Conservation (phyloP, 2,888 invertebrate species). For the Plagiodera versicolora region DNA sequence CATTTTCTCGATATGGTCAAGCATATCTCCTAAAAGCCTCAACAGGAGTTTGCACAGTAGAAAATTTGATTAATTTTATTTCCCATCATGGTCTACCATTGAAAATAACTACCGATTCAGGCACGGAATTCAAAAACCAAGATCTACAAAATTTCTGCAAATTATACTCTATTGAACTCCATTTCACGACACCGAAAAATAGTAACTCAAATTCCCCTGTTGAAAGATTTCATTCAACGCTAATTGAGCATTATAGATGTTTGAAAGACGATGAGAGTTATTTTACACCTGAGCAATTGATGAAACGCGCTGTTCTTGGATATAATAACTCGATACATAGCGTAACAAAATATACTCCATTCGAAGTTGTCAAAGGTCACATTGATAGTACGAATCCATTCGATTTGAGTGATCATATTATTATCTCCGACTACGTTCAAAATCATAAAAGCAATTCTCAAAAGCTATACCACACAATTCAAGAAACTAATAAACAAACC, state of each 20-base stretch:
- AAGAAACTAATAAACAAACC: not conserved
- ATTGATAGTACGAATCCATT: slow-evolving; percentile 10
- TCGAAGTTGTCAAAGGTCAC: slow-evolving; percentile 14
- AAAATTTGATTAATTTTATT: slow-evolving; percentile 1
- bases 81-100: not conserved
- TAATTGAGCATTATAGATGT: slow-evolving; percentile 9
- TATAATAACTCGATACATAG: slow-evolving; percentile 14
- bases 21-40: not conserved
- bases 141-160: slow-evolving; percentile 11
- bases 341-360: slow-evolving; percentile 12
- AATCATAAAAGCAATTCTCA: slow-evolving; percentile 5
- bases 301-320: slow-evolving; percentile 9
- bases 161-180: slow-evolving; percentile 13
- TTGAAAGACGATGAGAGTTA: not conserved
- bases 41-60: not conserved
- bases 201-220: slow-evolving; percentile 15
- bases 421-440: slow-evolving; percentile 1
- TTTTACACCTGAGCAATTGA: slow-evolving; percentile 1
- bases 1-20: slow-evolving; percentile 6
- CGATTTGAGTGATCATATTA: slow-evolving; percentile 5
- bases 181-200: slow-evolving; percentile 11
- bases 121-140: slow-evolving; percentile 8
- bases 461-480: not conserved
- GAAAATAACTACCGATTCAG: slow-evolving; percentile 3
- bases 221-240: slow-evolving; percentile 3